Evolutionary conservation across 2,113 vertebrate genomes (phyloP).

Genomic region (Amazona vittata): DNA sequence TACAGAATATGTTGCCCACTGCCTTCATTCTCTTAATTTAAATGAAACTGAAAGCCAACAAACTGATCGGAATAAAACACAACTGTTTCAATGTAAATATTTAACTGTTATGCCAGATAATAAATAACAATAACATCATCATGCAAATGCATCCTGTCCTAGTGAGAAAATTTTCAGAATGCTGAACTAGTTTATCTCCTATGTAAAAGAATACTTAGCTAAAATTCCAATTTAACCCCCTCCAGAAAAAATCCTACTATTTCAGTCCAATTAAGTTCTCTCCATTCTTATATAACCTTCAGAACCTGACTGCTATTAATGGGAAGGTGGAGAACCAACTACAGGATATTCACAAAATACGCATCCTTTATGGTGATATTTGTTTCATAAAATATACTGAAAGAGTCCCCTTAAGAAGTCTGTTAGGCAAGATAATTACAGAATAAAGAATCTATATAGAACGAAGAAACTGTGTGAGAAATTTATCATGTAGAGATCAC

Average conservation of each 20-base stretch:
- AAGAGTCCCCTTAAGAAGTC: background rate
- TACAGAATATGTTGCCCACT: background rate
- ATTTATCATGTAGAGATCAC: background rate
- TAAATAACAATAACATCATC: background rate
- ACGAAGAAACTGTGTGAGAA: background rate
- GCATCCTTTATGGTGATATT: background rate
- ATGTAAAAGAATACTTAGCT: background rate
- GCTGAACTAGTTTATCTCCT: background rate
- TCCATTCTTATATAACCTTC: background rate
- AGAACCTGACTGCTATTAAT: background rate
- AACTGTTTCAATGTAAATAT: background rate
- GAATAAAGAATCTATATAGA: background rate
- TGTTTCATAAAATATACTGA: background rate
- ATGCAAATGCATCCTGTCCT: background rate
- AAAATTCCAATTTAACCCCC: background rate
- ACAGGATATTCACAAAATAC: background rate
- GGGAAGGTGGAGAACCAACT: fast-evolving
- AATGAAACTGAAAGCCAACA: background rate
- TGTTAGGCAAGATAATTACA: background rate
- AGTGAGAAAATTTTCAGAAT: background rate
- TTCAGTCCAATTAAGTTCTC: background rate
- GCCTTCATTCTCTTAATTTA: background rate
- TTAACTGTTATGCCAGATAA: background rate
- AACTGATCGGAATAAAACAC: background rate
- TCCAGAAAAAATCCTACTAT: fast-evolving